Evolutionary conservation across 2,888 invertebrate genomes (phyloP).

Genomic region (Pachliopta kotzebuea): DNA sequence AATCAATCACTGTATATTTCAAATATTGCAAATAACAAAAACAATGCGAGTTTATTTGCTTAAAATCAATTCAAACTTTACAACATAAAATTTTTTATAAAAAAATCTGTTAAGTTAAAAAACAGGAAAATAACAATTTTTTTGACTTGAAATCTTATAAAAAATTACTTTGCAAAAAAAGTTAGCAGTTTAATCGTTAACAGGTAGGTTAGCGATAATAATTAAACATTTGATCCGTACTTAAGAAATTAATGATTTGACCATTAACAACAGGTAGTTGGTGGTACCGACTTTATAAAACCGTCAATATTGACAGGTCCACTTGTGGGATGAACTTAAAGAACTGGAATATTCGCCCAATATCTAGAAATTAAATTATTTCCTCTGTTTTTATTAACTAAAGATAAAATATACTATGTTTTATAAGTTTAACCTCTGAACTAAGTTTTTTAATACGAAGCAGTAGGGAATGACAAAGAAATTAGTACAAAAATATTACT

Average conservation of each 20-base stretch:
- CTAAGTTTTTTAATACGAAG: no score
- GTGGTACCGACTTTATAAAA: no score
- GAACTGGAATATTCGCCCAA: not conserved
- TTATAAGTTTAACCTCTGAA: no score
- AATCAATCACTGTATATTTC: not conserved
- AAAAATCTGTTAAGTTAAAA: not conserved
- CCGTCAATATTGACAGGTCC: not conserved
- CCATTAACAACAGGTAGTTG: constrained; percentile 24
- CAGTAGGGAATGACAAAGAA: no score
- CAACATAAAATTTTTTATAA: no score
- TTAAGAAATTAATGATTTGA: constrained; percentile 13
- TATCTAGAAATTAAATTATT: no score
- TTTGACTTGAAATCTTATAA: not conserved
- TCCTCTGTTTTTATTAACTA: no score
- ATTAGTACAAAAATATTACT: no score
- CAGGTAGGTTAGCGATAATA: constrained; percentile 7
- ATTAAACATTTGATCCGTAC: constrained; percentile 12
- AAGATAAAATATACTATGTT: no score
- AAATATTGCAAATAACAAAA: not conserved
- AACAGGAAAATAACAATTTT: not conserved
- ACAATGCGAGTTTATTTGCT: not conserved
- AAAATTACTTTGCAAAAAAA: not conserved
- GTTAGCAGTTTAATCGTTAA: not conserved
- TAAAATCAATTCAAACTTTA: not conserved
- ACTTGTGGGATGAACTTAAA: not conserved